Conservation (phyloP, 2,888 invertebrate genomes). For the Himalopsyche anomala region DNA sequence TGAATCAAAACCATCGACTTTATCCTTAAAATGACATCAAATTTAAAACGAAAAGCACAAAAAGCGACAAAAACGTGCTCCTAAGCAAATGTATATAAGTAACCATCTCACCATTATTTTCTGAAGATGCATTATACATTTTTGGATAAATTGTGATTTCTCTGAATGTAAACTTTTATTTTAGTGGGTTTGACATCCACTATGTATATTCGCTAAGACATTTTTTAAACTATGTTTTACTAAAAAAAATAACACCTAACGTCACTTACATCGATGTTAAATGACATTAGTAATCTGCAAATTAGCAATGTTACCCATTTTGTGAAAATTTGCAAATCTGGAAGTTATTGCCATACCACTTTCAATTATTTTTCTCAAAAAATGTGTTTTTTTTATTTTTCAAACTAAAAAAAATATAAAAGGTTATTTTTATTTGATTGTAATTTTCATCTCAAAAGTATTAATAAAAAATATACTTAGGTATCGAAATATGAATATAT, state of each 20-base stretch:
- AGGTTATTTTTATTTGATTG: too few relatives aligned
- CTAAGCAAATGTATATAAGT: slow-evolving; percentile 17
- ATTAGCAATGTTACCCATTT: neutral
- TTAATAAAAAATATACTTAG: too few relatives aligned
- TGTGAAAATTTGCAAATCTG: neutral
- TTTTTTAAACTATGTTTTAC: slow-evolving; percentile 56
- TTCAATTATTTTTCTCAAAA: too few relatives aligned
- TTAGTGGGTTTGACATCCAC: slow-evolving; percentile 61
- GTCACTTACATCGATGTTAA: slow-evolving; percentile 47
- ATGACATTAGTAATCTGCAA: slow-evolving; percentile 9
- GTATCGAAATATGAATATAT: too few relatives aligned
- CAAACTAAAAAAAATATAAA: too few relatives aligned
- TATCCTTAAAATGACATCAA: neutral
- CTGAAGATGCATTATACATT: slow-evolving; percentile 63
- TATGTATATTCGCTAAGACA: slow-evolving; percentile 60
- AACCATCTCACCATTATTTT: slow-evolving; percentile 61
- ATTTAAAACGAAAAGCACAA: slow-evolving; percentile 1
- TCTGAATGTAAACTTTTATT: slow-evolving; percentile 50
- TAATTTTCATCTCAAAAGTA: too few relatives aligned
- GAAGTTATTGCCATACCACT: neutral
- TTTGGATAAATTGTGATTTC: slow-evolving; percentile 48
- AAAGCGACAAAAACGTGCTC: slow-evolving; percentile 34
- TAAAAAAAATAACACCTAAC: slow-evolving; percentile 49
- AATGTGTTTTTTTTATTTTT: neutral
- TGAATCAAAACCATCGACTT: slow-evolving; percentile 8